phyloP scores from a whole-genome alignment of 2,888 invertebrate species.

The Entomobrya multifasciata region DNA sequence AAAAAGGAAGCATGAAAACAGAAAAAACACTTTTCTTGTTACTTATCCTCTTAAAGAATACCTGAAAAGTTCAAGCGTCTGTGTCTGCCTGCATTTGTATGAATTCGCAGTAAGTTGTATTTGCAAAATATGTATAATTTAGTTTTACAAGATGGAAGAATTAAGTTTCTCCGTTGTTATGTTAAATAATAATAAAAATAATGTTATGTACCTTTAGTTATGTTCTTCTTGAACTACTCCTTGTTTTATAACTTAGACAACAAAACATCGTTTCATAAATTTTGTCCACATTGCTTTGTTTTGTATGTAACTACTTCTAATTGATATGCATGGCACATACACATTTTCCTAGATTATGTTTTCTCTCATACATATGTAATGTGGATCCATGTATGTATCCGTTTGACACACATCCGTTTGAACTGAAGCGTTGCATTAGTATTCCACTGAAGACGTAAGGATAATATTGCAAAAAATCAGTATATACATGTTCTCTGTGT shows the following conservation, averaged over 20 bases:
- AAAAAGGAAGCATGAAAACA: slow-evolving; percentile 9
- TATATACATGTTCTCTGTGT: too few species aligned
- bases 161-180: too few species aligned
- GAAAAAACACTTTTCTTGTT: slow-evolving; percentile 15
- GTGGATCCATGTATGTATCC: too few species aligned
- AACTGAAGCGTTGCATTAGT: too few species aligned
- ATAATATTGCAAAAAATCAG: too few species aligned
- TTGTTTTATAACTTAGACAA: too few species aligned
- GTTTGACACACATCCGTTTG: not conserved
- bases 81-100: slow-evolving; percentile 19
- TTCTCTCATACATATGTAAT: not conserved
- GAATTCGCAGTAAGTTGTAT: not conserved
- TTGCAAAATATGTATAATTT: not conserved
- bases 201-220: too few species aligned
- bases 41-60: not conserved
- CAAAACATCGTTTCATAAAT: too few species aligned
- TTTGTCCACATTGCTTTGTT: too few species aligned
- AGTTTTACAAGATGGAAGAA: too few species aligned
- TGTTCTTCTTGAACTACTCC: too few species aligned
- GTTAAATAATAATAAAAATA: too few species aligned
- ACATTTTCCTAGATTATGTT: not conserved
- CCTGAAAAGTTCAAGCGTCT: slow-evolving; percentile 19
- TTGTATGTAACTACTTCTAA: not conserved
- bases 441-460: slow-evolving; percentile 2
- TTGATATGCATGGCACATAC: slow-evolving; percentile 6